Conservation (phyloP, 2,113 vertebrate species). For the Anser brachyrhynchus region DNA sequence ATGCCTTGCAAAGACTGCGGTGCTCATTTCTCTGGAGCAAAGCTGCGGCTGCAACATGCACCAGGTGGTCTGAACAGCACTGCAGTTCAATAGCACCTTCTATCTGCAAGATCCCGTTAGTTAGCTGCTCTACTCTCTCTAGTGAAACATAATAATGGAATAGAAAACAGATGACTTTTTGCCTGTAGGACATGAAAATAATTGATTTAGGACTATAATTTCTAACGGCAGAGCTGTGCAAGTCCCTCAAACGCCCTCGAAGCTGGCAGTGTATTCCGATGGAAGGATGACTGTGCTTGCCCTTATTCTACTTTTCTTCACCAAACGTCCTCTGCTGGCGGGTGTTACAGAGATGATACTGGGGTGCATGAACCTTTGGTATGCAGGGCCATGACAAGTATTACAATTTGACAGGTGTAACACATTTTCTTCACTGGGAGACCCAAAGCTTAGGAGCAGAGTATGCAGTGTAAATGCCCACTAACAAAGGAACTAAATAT, state of each 20-base stretch:
- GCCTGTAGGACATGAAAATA: background rate
- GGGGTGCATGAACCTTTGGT: background rate
- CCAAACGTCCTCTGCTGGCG: background rate
- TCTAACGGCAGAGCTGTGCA: background rate
- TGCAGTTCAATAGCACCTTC: conserved; percentile 65
- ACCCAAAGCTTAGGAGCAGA: rapidly evolving
- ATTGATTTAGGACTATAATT: background rate
- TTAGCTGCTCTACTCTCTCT: background rate
- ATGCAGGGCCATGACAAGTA: background rate
- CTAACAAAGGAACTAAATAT: rapidly evolving
- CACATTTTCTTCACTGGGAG: background rate
- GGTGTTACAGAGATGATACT: background rate
- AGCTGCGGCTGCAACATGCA: background rate
- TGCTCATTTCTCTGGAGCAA: background rate
- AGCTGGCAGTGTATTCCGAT: background rate
- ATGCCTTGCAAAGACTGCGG: background rate
- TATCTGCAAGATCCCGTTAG: conserved; percentile 9
- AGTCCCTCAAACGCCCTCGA: background rate
- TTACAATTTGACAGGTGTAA: background rate
- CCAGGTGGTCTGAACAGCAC: background rate
- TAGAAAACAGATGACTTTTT: background rate
- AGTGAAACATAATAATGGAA: background rate
- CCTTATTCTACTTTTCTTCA: background rate
- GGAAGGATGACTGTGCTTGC: background rate
- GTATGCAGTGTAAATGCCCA: background rate